These are phyloP conservation scores for Coturnix japonica DNA, from an alignment of 2,113 vertebrate species.

Conservation along the genomic window DNA sequence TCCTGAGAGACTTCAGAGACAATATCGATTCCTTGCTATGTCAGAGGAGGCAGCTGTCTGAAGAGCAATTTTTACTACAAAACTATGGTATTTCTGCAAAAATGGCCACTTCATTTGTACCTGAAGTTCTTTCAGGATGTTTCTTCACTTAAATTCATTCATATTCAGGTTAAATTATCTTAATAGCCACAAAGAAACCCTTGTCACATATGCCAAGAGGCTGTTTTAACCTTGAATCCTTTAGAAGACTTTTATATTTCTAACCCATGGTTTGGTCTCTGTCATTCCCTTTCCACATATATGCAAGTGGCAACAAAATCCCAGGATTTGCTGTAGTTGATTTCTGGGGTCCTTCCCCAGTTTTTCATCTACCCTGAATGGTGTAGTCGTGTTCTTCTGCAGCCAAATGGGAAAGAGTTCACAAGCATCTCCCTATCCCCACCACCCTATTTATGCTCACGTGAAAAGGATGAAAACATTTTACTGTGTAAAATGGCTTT, in stretches of 20 bases:
- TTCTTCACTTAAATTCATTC: not conserved
- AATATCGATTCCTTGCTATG: not conserved
- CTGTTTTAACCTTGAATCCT: not conserved
- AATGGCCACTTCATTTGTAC: not conserved
- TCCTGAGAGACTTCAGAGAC: not conserved
- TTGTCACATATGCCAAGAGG: not conserved
- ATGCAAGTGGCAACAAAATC: not conserved
- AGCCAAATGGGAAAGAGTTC: not conserved
- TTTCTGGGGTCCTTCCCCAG: not conserved
- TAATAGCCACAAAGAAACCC: not conserved
- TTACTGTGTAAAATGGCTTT: not conserved
- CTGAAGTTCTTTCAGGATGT: not conserved
- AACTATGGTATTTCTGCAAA: not conserved
- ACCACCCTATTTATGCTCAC: not conserved
- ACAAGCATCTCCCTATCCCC: not conserved
- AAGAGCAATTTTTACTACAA: not conserved
- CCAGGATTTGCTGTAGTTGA: not conserved
- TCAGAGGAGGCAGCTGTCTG: constrained; percentile 7
- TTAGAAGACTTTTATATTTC: not conserved
- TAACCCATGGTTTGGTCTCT: not conserved
- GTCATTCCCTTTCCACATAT: not conserved
- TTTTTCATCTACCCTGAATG: not conserved
- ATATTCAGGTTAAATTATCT: not conserved
- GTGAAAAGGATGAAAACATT: not conserved
- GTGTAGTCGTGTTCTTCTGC: not conserved